Percentiles rank a stretch among this genome's conserved stretches.
These are phyloP conservation scores for Drosophila persimilis DNA, from an alignment of 1,140 invertebrate species.

Conservation along the genomic window DNA sequence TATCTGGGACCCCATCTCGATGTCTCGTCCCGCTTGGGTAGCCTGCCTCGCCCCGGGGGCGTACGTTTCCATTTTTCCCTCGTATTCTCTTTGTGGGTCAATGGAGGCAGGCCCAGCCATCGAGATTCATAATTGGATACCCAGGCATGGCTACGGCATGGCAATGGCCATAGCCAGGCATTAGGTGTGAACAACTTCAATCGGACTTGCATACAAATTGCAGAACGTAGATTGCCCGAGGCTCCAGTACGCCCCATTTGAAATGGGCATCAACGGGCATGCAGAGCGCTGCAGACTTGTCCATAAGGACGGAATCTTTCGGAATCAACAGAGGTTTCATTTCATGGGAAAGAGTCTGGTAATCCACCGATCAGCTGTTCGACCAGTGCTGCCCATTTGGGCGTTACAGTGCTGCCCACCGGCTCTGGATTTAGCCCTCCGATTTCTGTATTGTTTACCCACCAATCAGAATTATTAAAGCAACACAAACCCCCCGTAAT, in stretches of 20 bases:
- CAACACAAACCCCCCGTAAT: slow-evolving; percentile 37
- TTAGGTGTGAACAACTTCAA: slow-evolving; percentile 14
- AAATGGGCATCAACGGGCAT: too few relatives aligned
- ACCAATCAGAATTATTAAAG: slow-evolving; percentile 34
- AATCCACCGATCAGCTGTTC: too few relatives aligned
- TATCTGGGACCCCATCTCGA: slow-evolving; percentile 31
- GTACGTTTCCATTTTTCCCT: slow-evolving; percentile 2
- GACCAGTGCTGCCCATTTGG: too few relatives aligned
- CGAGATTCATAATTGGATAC: slow-evolving; percentile 53
- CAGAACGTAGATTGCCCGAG: too few relatives aligned
- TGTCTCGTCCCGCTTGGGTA: slow-evolving; percentile 16
- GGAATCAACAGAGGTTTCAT: too few relatives aligned
- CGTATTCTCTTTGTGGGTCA: slow-evolving; percentile 49
- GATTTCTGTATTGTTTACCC: not conserved
- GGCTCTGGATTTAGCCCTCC: not conserved
- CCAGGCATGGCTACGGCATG: not conserved
- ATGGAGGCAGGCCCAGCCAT: slow-evolving; percentile 21
- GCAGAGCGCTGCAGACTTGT: too few relatives aligned
- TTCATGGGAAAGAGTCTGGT: too few relatives aligned
- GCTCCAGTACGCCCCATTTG: too few relatives aligned
- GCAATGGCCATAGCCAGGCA: not conserved
- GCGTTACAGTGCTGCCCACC: not conserved
- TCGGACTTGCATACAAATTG: slow-evolving; percentile 9
- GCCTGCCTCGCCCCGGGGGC: slow-evolving; percentile 1
- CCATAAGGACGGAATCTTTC: too few relatives aligned